A percentile compares a stretch with the other conserved stretches of the same genome.
phyloP scores from a whole-genome alignment of 2,113 vertebrate genomes.

The Phalacrocorax pelagicus region DNA sequence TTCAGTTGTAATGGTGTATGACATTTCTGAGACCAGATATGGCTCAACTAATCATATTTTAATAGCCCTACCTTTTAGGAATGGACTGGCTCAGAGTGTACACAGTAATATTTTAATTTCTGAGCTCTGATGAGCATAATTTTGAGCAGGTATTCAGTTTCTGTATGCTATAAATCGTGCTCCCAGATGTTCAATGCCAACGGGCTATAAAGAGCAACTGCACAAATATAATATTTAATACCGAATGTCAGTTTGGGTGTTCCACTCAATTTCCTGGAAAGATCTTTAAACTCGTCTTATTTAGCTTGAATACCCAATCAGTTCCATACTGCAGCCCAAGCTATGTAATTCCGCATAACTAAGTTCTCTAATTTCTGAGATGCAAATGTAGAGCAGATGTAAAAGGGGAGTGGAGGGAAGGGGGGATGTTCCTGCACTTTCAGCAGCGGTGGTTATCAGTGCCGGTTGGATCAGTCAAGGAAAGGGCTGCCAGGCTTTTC shows the following conservation, averaged over 20 bases:
- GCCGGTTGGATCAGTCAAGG: not conserved
- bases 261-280: constrained; percentile 85
- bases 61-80: constrained; percentile 75
- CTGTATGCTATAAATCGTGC: constrained; percentile 51
- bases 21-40: constrained; percentile 76
- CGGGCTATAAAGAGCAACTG: constrained; percentile 50
- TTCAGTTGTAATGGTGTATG: constrained; percentile 76
- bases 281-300: constrained; percentile 76
- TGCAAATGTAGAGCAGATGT: constrained; percentile 84
- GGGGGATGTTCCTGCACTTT: constrained; percentile 59
- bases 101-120: constrained; percentile 76
- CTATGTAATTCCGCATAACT: constrained; percentile 69
- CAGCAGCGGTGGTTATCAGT: constrained; percentile 24
- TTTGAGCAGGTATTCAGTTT: constrained; percentile 78
- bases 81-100: constrained; percentile 32
- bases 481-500: not conserved
- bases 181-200: constrained; percentile 78
- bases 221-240: constrained; percentile 76
- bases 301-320: constrained; percentile 74
- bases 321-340: constrained; percentile 55
- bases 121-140: constrained; percentile 73
- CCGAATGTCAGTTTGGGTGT: constrained; percentile 80
- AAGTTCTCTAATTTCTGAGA: constrained; percentile 77
- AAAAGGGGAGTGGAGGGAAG: constrained; percentile 49
- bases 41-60: constrained; percentile 77